Evolutionary conservation across 2,113 vertebrate genomes (phyloP).

Genomic region (Hemiprocne comata): DNA sequence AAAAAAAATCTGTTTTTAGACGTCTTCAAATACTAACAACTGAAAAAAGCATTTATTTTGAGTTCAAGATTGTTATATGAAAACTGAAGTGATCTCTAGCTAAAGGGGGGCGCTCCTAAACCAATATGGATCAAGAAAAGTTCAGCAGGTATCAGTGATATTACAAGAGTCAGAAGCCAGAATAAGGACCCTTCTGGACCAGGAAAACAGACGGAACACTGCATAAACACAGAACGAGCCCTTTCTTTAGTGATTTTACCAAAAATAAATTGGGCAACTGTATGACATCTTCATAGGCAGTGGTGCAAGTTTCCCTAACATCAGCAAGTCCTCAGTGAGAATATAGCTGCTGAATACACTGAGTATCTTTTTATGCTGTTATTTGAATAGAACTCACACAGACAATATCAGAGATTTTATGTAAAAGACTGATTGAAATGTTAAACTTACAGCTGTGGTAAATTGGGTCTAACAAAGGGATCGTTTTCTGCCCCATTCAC

Average conservation of each 20-base stretch:
- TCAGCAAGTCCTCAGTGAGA: slow-evolving; percentile 63
- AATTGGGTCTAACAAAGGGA: slow-evolving; percentile 97
- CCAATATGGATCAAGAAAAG: not conserved
- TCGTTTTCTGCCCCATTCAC: slow-evolving; percentile 98
- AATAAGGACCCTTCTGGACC: not conserved
- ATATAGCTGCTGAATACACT: slow-evolving; percentile 52
- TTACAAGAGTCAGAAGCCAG: not conserved
- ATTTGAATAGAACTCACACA: slow-evolving; percentile 54
- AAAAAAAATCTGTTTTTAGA: not conserved
- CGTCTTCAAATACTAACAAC: not conserved
- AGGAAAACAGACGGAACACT: not conserved
- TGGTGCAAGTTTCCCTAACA: slow-evolving; percentile 45
- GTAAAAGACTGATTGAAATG: slow-evolving; percentile 66
- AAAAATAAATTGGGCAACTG: slow-evolving; percentile 44
- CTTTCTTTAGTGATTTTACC: slow-evolving; percentile 9
- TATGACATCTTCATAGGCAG: slow-evolving; percentile 5
- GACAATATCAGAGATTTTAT: slow-evolving; percentile 63
- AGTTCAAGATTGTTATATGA: not conserved
- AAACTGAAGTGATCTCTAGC: not conserved
- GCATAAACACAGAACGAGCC: not conserved
- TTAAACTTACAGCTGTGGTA: slow-evolving; percentile 95
- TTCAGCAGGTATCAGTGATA: not conserved
- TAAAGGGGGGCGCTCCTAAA: not conserved
- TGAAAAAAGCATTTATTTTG: not conserved
- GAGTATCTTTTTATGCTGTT: slow-evolving; percentile 49